Evolutionary conservation across 1,140 invertebrate genomes (phyloP), one percentile per base, ranked within the genome.

Genomic region (Zaprionus nigranus): DNA sequence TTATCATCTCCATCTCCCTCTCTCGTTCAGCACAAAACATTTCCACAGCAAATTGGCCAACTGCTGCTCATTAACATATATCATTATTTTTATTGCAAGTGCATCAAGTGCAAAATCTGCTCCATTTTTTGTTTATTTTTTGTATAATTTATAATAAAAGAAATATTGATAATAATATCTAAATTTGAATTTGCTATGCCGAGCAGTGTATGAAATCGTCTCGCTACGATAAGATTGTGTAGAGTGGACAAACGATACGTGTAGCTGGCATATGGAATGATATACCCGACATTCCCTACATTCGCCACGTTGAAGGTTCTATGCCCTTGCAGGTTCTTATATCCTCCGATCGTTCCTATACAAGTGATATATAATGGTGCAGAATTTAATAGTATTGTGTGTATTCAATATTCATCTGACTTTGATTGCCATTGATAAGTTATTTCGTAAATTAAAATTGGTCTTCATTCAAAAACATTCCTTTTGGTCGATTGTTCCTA

Each of bases 141-240:
- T 53, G 36, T 49, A 64, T 30, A 65, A 56, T 65, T 43, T 53
- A 57, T 53, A 62, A 46, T 62, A 63, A 40, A 63, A 70, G 57
- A 40, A 58, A 51, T 9, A 17, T n/a, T n/a, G n/a, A 46, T 17
- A 30, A 7, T 28, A 6, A 6, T 62, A 63, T 28, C 38, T n/a
- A 12, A 38, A 63, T 63, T 53, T 22, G 2, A 51, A 22, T 30
- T 38, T 54, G 17, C 22, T 13, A 63, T 30, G 11, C 11, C 30
- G 30, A 28, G n/a, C n/a, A n/a, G 0, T 28, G 28, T 26, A 30
- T 38, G 36, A 40, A 40, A 17, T 17, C 7, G 40, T 43, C n/a
- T 2, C 2, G 2, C 4, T 43, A 7, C 15, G 40, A 46, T 46
- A 46, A 46, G 40, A n/a, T 46, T 46, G 40, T 30, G 0, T 34